A percentile compares a stretch with the other conserved stretches of the same genome.
Conservation (phyloP, 2,888 invertebrate species). For the Lithophane ornitopus region DNA sequence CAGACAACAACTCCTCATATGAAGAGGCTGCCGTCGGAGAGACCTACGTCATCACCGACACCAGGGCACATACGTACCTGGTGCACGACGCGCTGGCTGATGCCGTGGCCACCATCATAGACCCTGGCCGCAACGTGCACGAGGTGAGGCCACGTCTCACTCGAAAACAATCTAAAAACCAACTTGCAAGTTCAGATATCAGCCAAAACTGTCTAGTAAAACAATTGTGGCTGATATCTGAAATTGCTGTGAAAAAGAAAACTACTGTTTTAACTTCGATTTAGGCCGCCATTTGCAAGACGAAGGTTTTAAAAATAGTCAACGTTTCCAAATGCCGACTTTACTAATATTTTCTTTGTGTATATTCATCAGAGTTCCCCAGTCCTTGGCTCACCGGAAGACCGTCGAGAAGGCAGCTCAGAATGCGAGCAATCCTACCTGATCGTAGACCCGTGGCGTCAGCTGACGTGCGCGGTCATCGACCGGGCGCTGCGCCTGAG, state of each 20-base stretch:
- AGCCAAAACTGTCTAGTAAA: neutral
- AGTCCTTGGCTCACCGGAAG: constrained; percentile 29
- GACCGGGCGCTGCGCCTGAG: constrained; percentile 75
- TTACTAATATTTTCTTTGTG: neutral
- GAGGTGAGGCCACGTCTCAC: constrained; percentile 25
- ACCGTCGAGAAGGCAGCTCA: constrained; percentile 11
- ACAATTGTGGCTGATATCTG: no score
- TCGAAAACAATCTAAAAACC: neutral
- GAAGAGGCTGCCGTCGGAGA: constrained; percentile 70
- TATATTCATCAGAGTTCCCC: constrained; percentile 52
- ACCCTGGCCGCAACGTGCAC: constrained; percentile 60
- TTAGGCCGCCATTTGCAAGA: neutral
- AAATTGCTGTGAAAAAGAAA: neutral
- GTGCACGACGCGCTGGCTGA: constrained; percentile 79
- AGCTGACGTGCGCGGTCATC: constrained; percentile 81
- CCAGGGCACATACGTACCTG: constrained; percentile 80
- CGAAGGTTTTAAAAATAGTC: neutral
- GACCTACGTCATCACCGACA: constrained; percentile 86
- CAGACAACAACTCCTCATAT: constrained; percentile 70
- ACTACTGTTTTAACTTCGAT: neutral
- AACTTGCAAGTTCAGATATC: neutral
- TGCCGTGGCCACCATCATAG: constrained; percentile 54
- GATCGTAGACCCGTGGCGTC: constrained; percentile 79
- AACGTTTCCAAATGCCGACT: no score
- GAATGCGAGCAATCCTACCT: constrained; percentile 68